These are phyloP conservation scores for Hyaena hyaena DNA, from an alignment of 2,113 vertebrate genomes.

Conservation along the genomic window DNA sequence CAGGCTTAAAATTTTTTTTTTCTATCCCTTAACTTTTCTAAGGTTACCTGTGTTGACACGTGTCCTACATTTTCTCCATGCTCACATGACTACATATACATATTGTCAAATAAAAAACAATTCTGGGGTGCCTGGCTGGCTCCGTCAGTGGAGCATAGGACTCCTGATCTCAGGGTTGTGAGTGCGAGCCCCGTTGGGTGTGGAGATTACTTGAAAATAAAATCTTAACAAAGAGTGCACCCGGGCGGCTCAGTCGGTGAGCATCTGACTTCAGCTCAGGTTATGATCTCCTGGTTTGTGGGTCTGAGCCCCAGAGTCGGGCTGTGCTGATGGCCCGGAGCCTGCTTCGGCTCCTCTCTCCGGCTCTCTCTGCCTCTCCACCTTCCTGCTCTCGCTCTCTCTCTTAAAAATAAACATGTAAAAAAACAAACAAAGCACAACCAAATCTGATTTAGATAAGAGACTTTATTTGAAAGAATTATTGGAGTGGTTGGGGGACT, in stretches of 20 bases:
- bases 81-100: neutral
- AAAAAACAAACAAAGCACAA: too few relatives aligned
- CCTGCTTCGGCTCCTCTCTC: too few relatives aligned
- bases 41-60: neutral
- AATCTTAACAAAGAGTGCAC: neutral
- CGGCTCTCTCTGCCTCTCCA: too few relatives aligned
- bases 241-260: too few relatives aligned
- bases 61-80: neutral
- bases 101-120: neutral
- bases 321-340: too few relatives aligned
- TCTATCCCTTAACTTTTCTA: neutral
- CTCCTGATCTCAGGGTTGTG: neutral
- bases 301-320: too few relatives aligned
- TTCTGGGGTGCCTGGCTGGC: neutral
- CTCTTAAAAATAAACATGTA: too few relatives aligned
- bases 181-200: neutral
- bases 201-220: neutral
- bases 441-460: neutral
- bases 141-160: neutral
- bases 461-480: constrained; percentile 30
- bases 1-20: neutral
- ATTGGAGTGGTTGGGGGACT: neutral
- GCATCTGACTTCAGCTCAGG: too few relatives aligned
- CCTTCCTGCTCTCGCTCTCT: too few relatives aligned
- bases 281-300: too few relatives aligned